phyloP scores from a whole-genome alignment of 2,797 vertebrate genomes.

The Spondyliosoma cantharus region DNA sequence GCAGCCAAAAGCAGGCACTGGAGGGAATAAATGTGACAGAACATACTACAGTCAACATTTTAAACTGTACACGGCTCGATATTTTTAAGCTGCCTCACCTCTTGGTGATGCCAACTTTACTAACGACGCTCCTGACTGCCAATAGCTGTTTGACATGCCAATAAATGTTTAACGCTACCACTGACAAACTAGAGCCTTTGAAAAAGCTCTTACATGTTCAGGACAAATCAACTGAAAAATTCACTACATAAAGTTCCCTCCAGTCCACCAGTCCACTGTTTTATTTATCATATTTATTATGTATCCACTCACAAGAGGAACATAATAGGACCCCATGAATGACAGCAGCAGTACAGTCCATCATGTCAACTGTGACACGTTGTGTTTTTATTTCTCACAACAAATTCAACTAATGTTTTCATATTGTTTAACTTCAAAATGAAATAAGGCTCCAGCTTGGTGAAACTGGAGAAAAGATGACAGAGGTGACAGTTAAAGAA shows the following conservation, averaged over 20 bases:
- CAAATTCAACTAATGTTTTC: no score
- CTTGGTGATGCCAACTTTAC: conserved; percentile 47
- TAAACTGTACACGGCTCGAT: conserved; percentile 39
- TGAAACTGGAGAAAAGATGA: no score
- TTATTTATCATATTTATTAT: neutral
- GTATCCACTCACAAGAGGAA: neutral
- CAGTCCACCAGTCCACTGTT: neutral
- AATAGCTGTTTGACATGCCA: conserved; percentile 51
- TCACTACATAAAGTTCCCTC: neutral
- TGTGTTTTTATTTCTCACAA: no score
- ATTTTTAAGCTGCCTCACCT: conserved; percentile 52
- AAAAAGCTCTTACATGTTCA: conserved; percentile 28
- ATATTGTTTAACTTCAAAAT: no score
- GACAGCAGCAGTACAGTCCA: no score
- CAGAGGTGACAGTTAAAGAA: no score
- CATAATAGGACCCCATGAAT: no score
- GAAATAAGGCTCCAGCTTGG: no score
- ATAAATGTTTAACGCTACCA: conserved; percentile 49
- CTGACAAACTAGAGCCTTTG: conserved; percentile 50
- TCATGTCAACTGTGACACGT: no score
- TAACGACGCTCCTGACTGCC: conserved; percentile 49
- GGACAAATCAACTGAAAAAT: neutral
- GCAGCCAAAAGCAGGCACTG: conserved; percentile 28
- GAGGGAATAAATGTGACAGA: conserved; percentile 44
- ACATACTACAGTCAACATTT: conserved; percentile 37